Evolutionary conservation across 2,888 invertebrate species (phyloP).

Genomic region (Iphiclides podalirius): DNA sequence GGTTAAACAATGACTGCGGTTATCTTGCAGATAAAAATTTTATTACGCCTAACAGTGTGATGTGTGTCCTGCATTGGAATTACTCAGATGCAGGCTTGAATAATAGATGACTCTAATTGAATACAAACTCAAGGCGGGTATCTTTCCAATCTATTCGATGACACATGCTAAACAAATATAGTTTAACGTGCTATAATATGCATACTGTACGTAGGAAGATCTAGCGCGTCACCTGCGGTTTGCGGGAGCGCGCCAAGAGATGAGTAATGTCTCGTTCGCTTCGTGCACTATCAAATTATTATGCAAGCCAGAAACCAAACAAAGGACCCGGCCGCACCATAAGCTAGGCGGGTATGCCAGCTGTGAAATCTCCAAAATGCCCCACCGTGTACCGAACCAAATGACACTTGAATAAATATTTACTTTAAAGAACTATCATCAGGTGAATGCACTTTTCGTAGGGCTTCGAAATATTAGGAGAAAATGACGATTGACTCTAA

Average conservation of each 20-base stretch:
- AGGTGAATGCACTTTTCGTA: conserved; percentile 17
- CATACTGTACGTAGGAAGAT: conserved; percentile 26
- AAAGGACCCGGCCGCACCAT: conserved; percentile 28
- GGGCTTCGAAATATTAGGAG: conserved; percentile 6
- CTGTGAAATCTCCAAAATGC: conserved; percentile 16
- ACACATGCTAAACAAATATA: conserved; percentile 27
- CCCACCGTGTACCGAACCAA: conserved; percentile 12
- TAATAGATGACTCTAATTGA: no score
- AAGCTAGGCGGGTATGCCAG: conserved; percentile 15
- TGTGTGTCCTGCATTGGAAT: no score
- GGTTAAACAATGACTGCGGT: no score
- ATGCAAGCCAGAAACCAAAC: conserved; percentile 38
- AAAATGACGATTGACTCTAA: neutral
- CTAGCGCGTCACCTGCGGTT: conserved; percentile 28
- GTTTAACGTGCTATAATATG: conserved; percentile 40
- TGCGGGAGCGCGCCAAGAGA: conserved; percentile 35
- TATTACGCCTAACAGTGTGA: no score
- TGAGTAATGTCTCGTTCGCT: conserved; percentile 45
- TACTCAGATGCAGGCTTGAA: no score
- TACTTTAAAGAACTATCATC: conserved; percentile 6
- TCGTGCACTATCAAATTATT: conserved; percentile 43
- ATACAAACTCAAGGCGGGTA: neutral
- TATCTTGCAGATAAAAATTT: no score
- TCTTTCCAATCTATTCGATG: conserved; percentile 9
- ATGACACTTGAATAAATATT: conserved; percentile 27